Evolutionary conservation across 2,113 vertebrate genomes (phyloP), one percentile per base, ranked within the genome.

Genomic region (Chloroceryle aenea): DNA sequence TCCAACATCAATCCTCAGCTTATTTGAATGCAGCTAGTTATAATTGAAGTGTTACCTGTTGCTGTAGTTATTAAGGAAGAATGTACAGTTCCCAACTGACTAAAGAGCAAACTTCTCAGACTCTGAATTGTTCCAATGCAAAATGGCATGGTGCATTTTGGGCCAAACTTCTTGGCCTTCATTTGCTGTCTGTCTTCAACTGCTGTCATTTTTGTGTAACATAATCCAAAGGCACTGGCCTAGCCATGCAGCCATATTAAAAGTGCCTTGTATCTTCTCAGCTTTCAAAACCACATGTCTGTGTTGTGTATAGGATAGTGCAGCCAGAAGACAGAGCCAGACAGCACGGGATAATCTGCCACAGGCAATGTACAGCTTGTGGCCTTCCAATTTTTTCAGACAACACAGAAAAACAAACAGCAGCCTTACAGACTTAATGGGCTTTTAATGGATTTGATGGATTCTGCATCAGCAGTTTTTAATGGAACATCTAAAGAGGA

Each of bases 401-500:
- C 45, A 76, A 42, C 63, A 36, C 62, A 85, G 81, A 53, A 72
- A 94, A 94, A 91, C 84, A 76, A 94, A 62, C 40, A 85, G 74
- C 58, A 91, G 53, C 50, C 34, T 78, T 58, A 38, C 56, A 62
- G 91, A 34, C 66, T 89, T 94, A 91, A 95, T 94, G 91, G 93
- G 48, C 62, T 93, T 94, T 8, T 91, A 96, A 93, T 96, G 91
- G 87, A 69, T 95, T 55, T 87, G 89, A 95, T 87, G 89, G 89
- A 93, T 87, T 94, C 87, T 95, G 91, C 93, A 91, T 79, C 95
- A 96, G 94, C 89, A 96, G 62, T 62, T 95, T 76, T 48, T 91
- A 90, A 85, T 62, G 78, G 66, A 91, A 89, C 55, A 85, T 62
- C 89, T 82, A 63, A 83, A 82, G 55, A 66, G 66, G 48, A 77